phyloP scores from a whole-genome alignment of 2,888 invertebrate species.

The Abrostola triplasia region DNA sequence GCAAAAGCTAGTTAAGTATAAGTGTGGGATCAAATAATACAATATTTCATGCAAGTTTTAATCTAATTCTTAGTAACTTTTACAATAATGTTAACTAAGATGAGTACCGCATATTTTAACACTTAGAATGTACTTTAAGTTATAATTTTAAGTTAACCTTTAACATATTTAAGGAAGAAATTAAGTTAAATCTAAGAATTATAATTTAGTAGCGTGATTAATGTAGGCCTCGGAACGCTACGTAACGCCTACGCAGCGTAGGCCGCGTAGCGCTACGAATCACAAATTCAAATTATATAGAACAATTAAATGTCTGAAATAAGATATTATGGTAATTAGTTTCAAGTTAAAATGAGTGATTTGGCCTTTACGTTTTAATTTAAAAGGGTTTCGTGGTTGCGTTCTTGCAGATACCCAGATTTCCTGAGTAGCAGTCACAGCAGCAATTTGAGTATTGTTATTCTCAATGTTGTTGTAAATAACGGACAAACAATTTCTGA shows the following conservation, averaged over 20 bases:
- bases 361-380: background rate
- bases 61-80: too few species aligned
- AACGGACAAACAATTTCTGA: too few species aligned
- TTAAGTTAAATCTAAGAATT: slow-evolving; percentile 6
- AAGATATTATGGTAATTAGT: slow-evolving; percentile 14
- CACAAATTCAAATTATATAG: slow-evolving; percentile 22
- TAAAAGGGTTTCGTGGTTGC: background rate
- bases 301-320: slow-evolving; percentile 22
- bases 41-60: too few species aligned
- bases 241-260: slow-evolving; percentile 51
- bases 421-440: too few species aligned
- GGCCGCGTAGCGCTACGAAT: slow-evolving; percentile 42
- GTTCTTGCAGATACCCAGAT: too few species aligned
- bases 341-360: slow-evolving; percentile 14
- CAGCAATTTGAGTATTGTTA: too few species aligned
- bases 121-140: too few species aligned
- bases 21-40: too few species aligned
- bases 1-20: too few species aligned
- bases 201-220: slow-evolving; percentile 17
- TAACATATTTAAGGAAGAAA: slow-evolving; percentile 2
- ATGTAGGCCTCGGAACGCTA: slow-evolving; percentile 44
- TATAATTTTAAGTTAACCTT: background rate
- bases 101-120: too few species aligned
- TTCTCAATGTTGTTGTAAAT: too few species aligned
- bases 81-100: too few species aligned